Base-by-base conservation (phyloP, 2,797 vertebrate genomes). In the Staurois parvus region DNA sequence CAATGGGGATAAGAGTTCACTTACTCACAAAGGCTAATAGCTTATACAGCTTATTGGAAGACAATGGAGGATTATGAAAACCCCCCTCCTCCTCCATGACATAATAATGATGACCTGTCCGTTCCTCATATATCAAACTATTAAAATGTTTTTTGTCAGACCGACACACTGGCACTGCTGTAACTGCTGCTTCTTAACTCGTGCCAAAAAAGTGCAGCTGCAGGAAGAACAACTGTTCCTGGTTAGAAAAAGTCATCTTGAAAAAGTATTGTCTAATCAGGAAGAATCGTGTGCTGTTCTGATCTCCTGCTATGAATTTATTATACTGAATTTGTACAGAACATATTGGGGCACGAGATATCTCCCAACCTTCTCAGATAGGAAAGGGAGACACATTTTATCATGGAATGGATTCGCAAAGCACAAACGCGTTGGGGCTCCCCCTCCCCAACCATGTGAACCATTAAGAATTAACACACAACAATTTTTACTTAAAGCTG, bases 181-280 rank as follows among this genome's bases (percentile, higher is more conserved):
- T 83, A 86, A 78, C 80, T 82, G 67, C 68, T 73, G 56, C 68
- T 83, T 72, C 80, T 66, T 29, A 78, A 72, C 42, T 72, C 45
- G 10, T 86, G 85, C 84, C 84, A 86, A 70, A 56, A 83, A 81
- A 72, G 10, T 52, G 28, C 75, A 72, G 79, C 82, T 84, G 66
- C 42, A 77, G 73, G 66, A 77, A 56, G n/a, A 74, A 83, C 67
- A 86, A 74, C 85, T 86, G 85, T 73, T 83, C 40, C 34, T 30
- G 32, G 56, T 86, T 83, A 86, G 24, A 19, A 34, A 76, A 81
- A 72, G 45, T 64, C 15, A 40, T 68, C 48, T 66, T 66, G 32
- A 52, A 81, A 70, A 76, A 48, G 62, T 42, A 76, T 29, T 68
- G 77, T 80, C 59, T 75, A 77, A 48, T 78, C 74, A 70, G 48